These are phyloP conservation scores for Myiotriccus ornatus DNA, from an alignment of 2,797 vertebrate species.

Conservation along the genomic window DNA sequence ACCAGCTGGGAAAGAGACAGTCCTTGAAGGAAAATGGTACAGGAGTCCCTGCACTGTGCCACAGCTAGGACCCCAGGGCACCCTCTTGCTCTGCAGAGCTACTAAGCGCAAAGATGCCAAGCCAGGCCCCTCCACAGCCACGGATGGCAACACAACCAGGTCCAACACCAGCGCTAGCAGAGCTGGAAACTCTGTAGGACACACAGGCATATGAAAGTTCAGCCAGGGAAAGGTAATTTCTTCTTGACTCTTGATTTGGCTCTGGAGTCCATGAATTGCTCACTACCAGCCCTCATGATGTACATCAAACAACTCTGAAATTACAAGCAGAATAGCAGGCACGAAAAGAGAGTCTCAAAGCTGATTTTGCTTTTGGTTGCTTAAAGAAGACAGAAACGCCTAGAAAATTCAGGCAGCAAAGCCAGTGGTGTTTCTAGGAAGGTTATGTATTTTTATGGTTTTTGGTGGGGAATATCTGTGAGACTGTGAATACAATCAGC, in stretches of 20 bases:
- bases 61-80: neutral
- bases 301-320: neutral
- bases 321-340: neutral
- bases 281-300: neutral
- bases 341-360: neutral
- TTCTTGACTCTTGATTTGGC: neutral
- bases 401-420: neutral
- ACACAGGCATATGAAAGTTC: neutral
- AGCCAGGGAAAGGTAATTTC: neutral
- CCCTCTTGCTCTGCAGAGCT: neutral
- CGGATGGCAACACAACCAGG: accelerated
- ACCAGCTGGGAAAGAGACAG: neutral
- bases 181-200: neutral
- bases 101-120: neutral
- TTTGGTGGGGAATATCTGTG: neutral
- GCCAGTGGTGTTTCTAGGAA: neutral
- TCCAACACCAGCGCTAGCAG: neutral
- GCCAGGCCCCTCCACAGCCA: neutral
- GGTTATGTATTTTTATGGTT: neutral
- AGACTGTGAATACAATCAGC: neutral
- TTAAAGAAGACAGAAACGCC: conserved; percentile 9
- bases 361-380: neutral
- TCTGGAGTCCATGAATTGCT: neutral
- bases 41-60: neutral
- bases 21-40: neutral